Evolutionary conservation across 2,888 invertebrate genomes (phyloP).

Genomic region (Magallana nippona): DNA sequence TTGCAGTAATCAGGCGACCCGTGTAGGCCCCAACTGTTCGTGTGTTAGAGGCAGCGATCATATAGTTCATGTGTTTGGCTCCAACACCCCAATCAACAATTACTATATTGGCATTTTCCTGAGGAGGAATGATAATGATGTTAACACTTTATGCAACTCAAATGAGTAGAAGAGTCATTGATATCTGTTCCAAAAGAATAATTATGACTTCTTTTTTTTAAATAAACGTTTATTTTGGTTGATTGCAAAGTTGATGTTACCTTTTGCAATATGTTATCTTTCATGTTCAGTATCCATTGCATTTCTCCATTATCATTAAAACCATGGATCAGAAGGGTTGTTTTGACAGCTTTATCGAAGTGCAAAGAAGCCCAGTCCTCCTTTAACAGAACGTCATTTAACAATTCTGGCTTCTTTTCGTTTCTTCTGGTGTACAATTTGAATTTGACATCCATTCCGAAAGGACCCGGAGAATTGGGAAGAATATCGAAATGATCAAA

Average conservation of each 20-base stretch:
- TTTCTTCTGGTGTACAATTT: constrained; percentile 84
- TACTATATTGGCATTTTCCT: constrained; percentile 67
- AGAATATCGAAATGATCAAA: constrained; percentile 45
- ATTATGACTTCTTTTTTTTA: neutral
- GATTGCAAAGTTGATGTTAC: neutral
- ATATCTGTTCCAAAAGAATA: neutral
- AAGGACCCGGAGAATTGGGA: constrained; percentile 66
- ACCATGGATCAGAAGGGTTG: constrained; percentile 94
- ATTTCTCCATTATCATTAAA: constrained; percentile 92
- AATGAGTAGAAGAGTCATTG: no score
- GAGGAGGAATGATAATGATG: neutral
- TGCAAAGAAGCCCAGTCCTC: constrained; percentile 86
- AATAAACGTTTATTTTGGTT: neutral
- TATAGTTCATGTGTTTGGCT: constrained; percentile 82
- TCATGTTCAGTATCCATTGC: constrained; percentile 96
- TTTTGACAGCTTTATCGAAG: constrained; percentile 89
- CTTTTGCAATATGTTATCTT: constrained; percentile 91
- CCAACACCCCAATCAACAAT: constrained; percentile 70
- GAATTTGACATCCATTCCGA: constrained; percentile 87
- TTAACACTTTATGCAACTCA: no score
- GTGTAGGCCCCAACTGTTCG: constrained; percentile 89
- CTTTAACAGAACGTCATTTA: constrained; percentile 83
- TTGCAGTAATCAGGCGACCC: constrained; percentile 82
- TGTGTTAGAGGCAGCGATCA: constrained; percentile 94
- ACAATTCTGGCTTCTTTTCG: constrained; percentile 58